Evolutionary conservation across 2,888 invertebrate species (phyloP), one percentile per base, ranked within the genome.

Genomic region (Diplazon laetatorius): DNA sequence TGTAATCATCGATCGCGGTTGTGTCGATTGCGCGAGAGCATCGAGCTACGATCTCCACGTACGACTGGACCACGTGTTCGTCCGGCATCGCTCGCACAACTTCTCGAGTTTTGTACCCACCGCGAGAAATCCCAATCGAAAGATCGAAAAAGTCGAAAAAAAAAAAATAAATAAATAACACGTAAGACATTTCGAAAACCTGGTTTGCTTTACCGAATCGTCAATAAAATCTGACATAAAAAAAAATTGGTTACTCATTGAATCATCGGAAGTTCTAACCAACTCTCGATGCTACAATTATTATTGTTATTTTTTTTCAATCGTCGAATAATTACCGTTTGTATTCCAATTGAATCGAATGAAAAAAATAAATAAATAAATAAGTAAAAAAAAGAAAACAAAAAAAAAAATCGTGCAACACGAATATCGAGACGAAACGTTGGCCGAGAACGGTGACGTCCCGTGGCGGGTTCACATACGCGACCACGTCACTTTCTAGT

Each of bases 401-500:
- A 18, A 20, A n/a, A 9, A 10, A 22, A 18, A 50, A 37, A 39
- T 12, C 37, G 37, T 48, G 20, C 20, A 18, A 12, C 30, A n/a
- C 65, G 48, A 14, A 1, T 14, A 22, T 22, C 16, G 4, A 1
- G 35, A 18, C 18, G 48, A 18, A 25, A 22, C 12, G 52, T 10
- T 35, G 30, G n/a, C n/a, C 30, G 30, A 48, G 35, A 50, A 1
- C 16, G 25, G 14, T 16, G 50, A 14, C 9, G n/a, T 52, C 16
- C n/a, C n/a, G 20, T 14, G 18, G 42, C 30, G 30, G 63, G 37
- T 55, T 35, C 52, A 72, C 72, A 57, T 65, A 46, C 30, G 44
- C 20, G 44, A 70, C 44, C 57, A 59, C 71, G 52, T 72, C 71
- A 73, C 72, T 73, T 73, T 73, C 78, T 79, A 75, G 48, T 52